Evolutionary conservation across 2,113 vertebrate species (phyloP), one percentile per base, ranked within the genome.

Genomic region (Heteronetta atricapilla): DNA sequence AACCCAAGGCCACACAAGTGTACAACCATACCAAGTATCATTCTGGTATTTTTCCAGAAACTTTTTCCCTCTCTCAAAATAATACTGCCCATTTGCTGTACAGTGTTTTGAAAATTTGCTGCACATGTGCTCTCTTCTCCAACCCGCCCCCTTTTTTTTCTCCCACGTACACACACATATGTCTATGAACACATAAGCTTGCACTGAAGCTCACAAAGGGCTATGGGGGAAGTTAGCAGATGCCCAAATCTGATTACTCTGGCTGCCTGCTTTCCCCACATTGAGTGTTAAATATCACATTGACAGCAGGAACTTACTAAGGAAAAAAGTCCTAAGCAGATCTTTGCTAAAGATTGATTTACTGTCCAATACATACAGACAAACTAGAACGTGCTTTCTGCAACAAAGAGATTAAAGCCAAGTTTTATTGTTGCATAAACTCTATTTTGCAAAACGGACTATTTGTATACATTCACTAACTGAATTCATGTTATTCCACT

Each of bases 111-210:
- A 44, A 64, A 60, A 31, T 20, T n/a, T 48, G 6, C 8, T 2
- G 16, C 3, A 2, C 31, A 46, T 4, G 3, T 8, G 3, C 34
- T 19, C 13, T 8, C 9, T 9, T 0, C 0, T 0, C 0, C 34
- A 23, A 17, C 72, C 25, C 53, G 13, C 22, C 6, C 26, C 23
- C 40, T 11, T 11, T 17, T 52, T 33, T 48, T 21, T 48, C 20
- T 48, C 48, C 42, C 59, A 66, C 23, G 22, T 22, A 21, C 8
- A 8, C 12, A 15, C 10, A 8, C 2, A 2, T 33, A 34, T 17
- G 7, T 8, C 16, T 29, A 3, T 0, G 42, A 76, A 59, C 23
- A 53, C 28, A 5, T 2, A 29, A 62, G 6, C 3, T 63, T 40
- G 20, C 15, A 64, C 11, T 7, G 31, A 60, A 10, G 38, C 28